Evolutionary conservation across 2,888 invertebrate species (phyloP).

Genomic region (Euclidia mi): DNA sequence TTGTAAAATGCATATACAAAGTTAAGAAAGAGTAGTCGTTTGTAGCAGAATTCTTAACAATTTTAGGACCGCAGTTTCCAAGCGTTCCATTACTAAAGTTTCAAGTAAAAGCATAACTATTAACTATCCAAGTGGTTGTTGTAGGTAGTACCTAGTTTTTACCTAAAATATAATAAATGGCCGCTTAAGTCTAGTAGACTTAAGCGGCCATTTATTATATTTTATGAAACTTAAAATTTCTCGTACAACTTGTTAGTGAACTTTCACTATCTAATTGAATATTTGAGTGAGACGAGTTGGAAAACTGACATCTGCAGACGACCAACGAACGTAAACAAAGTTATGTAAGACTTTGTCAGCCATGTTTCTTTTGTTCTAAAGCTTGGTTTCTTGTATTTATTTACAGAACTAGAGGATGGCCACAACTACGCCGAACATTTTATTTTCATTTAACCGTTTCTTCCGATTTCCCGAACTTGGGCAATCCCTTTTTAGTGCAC

Average conservation of each 20-base stretch:
- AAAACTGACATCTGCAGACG: conserved; percentile 39
- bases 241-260: conserved; percentile 8
- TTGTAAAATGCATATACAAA: no score
- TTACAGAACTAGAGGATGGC: no score
- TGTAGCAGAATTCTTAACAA: no score
- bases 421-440: no score
- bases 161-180: conserved; percentile 3
- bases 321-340: conserved; percentile 19
- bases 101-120: background rate
- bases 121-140: background rate
- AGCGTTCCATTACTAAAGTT: conserved; percentile 3
- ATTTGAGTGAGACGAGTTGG: conserved; percentile 27
- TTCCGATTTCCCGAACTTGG: no score
- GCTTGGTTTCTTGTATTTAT: background rate
- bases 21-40: no score
- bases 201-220: conserved; percentile 2
- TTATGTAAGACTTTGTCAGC: conserved; percentile 17
- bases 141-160: no score
- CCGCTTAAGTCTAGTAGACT: background rate
- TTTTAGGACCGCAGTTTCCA: background rate
- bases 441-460: no score
- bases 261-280: conserved; percentile 24
- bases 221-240: conserved; percentile 8
- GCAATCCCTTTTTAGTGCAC: no score
- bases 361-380: background rate